phyloP scores from a whole-genome alignment of 1,140 invertebrate genomes.

The Lepidotrigona ventralis region DNA sequence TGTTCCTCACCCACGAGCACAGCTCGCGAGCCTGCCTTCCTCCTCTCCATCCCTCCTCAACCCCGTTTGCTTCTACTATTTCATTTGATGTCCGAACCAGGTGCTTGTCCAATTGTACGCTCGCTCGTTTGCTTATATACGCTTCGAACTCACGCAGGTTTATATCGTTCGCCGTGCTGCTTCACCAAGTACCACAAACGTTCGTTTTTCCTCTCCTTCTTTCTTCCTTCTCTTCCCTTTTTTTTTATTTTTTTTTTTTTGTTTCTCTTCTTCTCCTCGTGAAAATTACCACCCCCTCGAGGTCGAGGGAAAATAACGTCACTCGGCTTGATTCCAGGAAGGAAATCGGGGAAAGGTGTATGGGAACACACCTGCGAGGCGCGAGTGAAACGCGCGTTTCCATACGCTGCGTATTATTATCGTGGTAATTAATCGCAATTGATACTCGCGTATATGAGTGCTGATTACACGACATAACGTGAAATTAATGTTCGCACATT shows the following conservation, averaged over 20 bases:
- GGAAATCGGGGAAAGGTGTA: constrained; percentile 17
- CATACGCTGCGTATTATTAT: neutral
- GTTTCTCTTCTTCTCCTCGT: neutral
- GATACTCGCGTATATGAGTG: constrained; percentile 23
- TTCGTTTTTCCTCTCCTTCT: no score
- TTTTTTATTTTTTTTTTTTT: no score
- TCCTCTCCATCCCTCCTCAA: no score
- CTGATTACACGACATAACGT: constrained; percentile 35
- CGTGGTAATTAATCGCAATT: constrained; percentile 46
- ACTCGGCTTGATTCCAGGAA: neutral
- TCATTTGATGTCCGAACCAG: constrained; percentile 70
- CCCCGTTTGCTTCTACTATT: constrained; percentile 33
- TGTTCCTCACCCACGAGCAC: constrained; percentile 42
- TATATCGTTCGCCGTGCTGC: constrained; percentile 26
- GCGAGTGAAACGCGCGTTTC: constrained; percentile 35
- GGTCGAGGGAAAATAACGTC: constrained; percentile 10
- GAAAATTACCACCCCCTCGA: constrained; percentile 20
- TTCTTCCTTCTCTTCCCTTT: no score
- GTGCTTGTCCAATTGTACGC: constrained; percentile 54
- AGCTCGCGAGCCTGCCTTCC: constrained; percentile 27
- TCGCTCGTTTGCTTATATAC: constrained; percentile 31
- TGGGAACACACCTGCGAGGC: constrained; percentile 29
- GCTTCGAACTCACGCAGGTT: constrained; percentile 36
- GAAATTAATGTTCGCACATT: constrained; percentile 44
- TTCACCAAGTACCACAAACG: neutral